phyloP scores from a whole-genome alignment of 2,113 vertebrate genomes.

The Daboia siamensis region DNA sequence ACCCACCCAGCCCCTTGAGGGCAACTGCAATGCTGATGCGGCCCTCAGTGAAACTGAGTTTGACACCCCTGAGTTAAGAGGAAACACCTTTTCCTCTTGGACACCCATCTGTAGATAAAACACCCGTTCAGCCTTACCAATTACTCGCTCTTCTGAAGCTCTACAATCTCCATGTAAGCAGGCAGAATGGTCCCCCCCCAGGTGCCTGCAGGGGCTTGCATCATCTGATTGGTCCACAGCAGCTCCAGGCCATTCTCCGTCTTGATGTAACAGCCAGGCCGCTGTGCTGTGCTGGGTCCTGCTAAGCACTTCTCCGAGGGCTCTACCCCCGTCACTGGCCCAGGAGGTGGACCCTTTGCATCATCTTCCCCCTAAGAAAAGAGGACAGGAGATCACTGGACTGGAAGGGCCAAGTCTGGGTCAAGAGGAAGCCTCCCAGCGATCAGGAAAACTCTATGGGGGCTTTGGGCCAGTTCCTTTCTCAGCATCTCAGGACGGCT shows the following conservation, averaged over 20 bases:
- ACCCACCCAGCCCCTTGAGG: too few relatives aligned
- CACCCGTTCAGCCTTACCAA: not conserved
- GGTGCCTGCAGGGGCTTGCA: constrained; percentile 1
- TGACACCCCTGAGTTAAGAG: too few relatives aligned
- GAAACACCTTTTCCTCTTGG: not conserved
- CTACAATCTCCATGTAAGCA: constrained; percentile 34
- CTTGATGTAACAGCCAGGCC: not conserved
- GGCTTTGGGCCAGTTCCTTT: not conserved
- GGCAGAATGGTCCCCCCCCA: constrained; percentile 33
- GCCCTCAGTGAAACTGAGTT: too few relatives aligned
- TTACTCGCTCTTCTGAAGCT: constrained; percentile 32
- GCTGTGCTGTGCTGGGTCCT: not conserved
- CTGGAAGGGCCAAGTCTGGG: not conserved
- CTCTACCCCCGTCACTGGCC: not conserved
- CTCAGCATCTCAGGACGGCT: not conserved
- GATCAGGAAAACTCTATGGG: not conserved
- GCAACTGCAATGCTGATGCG: too few relatives aligned
- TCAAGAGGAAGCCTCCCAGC: not conserved
- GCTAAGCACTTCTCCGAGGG: not conserved
- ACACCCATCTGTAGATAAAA: not conserved
- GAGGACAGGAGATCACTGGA: not conserved
- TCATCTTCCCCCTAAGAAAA: not conserved
- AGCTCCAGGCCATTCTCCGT: not conserved
- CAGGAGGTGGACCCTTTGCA: not conserved
- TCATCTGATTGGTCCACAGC: constrained; percentile 8